Percentiles rank a stretch among this genome's conserved stretches.
These are phyloP conservation scores for Tokudaia tokunoshimensis DNA, from an alignment of 2,797 vertebrate species.

Conservation along the genomic window DNA sequence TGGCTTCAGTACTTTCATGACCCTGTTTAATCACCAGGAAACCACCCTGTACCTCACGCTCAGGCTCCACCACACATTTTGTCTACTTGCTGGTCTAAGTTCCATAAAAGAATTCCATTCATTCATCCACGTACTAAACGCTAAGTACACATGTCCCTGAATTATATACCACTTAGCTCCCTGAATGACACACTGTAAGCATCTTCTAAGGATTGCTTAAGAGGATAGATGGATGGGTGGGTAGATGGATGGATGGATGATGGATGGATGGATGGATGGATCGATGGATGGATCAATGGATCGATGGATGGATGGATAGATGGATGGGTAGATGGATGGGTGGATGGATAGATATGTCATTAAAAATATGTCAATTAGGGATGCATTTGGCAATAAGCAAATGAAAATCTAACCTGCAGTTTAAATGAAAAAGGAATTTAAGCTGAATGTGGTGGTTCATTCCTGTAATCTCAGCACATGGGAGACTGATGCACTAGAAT, in stretches of 20 bases:
- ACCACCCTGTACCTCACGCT: background rate
- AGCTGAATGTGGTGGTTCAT: background rate
- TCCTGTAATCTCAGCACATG: background rate
- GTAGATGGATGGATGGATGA: background rate
- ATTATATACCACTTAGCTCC: background rate
- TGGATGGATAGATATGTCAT: background rate
- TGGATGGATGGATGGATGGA: background rate
- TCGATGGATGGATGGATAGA: background rate
- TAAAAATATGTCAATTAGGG: slow-evolving; percentile 2
- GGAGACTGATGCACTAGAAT: background rate
- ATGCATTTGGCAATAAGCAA: background rate
- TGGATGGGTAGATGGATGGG: background rate
- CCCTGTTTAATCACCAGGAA: background rate
- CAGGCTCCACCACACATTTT: background rate
- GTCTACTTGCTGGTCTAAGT: background rate
- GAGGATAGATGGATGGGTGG: background rate
- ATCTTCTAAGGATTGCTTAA: background rate
- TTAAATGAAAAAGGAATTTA: slow-evolving; percentile 4
- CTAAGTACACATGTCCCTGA: background rate
- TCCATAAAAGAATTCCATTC: background rate
- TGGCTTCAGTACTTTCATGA: background rate
- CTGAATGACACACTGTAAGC: background rate
- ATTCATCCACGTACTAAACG: background rate
- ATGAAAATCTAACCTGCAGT: background rate
- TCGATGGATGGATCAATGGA: background rate